These are phyloP conservation scores for Tetrax tetrax DNA, from an alignment of 2,113 vertebrate genomes.

Conservation along the genomic window DNA sequence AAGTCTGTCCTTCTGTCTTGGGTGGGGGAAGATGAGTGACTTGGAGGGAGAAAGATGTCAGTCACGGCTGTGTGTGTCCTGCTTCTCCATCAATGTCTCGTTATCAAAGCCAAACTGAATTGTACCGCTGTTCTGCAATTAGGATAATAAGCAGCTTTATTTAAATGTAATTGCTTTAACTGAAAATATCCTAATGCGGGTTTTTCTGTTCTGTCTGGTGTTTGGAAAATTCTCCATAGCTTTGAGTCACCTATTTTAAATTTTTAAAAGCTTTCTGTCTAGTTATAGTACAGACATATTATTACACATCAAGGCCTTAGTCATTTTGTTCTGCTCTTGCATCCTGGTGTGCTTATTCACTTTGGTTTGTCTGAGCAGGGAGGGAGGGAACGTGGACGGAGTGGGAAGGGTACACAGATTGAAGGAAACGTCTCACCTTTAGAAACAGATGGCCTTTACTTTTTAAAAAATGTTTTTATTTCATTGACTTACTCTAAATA, in stretches of 20 bases:
- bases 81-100: slow-evolving; percentile 32
- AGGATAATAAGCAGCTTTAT: slow-evolving; percentile 71
- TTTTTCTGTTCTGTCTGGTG: slow-evolving; percentile 56
- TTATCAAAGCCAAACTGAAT: slow-evolving; percentile 50
- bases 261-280: slow-evolving; percentile 70
- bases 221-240: slow-evolving; percentile 59
- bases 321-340: slow-evolving; percentile 60
- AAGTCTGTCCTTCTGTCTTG: background rate
- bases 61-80: slow-evolving; percentile 22
- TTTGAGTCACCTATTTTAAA: slow-evolving; percentile 76
- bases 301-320: slow-evolving; percentile 67
- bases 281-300: slow-evolving; percentile 65
- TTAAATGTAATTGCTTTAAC: slow-evolving; percentile 71
- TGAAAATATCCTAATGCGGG: slow-evolving; percentile 65
- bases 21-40: slow-evolving; percentile 14
- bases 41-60: slow-evolving; percentile 50
- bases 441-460: background rate
- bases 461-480: background rate
- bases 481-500: background rate
- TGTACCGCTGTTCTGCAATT: slow-evolving; percentile 58
- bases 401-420: background rate
- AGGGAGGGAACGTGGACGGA: background rate
- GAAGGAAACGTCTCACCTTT: background rate
- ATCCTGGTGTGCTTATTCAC: slow-evolving; percentile 44
- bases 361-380: slow-evolving; percentile 10